These are phyloP conservation scores for Calliphora vomitoria DNA, from an alignment of 2,888 invertebrate species.

Conservation along the genomic window DNA sequence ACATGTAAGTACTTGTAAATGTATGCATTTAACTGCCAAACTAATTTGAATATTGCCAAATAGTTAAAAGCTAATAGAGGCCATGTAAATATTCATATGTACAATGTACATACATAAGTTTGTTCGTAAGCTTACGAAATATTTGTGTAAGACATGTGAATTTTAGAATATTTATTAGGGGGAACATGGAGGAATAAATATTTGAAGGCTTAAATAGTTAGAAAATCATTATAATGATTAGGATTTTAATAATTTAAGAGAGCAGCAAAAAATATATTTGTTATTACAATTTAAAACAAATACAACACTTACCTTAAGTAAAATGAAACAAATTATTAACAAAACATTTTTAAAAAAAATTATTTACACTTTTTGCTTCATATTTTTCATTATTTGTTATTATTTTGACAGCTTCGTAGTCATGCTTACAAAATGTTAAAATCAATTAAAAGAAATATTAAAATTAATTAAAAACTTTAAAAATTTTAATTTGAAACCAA, in stretches of 20 bases:
- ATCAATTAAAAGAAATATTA: no score
- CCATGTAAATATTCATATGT: background rate
- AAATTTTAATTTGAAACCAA: no score
- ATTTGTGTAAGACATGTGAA: slow-evolving; percentile 20
- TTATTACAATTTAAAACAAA: no score
- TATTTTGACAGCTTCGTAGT: no score
- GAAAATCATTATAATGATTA: background rate
- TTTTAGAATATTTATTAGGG: background rate
- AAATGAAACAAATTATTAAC: no score
- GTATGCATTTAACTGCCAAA: slow-evolving; percentile 49
- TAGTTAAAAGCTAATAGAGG: slow-evolving; percentile 27
- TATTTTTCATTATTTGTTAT: no score
- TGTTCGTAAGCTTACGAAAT: background rate
- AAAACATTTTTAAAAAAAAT: no score
- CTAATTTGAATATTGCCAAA: slow-evolving; percentile 45
- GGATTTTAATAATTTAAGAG: background rate
- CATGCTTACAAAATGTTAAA: no score
- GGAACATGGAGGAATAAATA: background rate
- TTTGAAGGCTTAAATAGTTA: background rate
- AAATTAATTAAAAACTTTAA: no score
- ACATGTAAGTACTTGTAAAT: slow-evolving; percentile 51
- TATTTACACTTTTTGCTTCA: no score
- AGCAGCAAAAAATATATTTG: background rate
- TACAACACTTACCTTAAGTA: no score
- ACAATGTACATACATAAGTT: no score